phyloP scores from a whole-genome alignment of 1,140 invertebrate species.

The Paramacrobiotus metropolitanus region DNA sequence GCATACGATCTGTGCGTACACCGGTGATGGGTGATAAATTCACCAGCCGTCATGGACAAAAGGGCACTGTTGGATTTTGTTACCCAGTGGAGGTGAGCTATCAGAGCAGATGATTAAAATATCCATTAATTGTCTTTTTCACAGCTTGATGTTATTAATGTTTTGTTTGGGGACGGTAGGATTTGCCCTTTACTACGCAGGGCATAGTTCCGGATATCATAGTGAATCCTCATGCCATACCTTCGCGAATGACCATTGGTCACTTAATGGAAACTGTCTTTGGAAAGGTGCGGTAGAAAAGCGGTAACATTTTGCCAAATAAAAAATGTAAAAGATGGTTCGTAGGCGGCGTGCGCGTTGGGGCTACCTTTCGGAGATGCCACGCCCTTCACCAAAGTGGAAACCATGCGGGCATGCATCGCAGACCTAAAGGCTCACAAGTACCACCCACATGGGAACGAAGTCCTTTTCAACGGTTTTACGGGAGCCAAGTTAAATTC shows the following conservation, averaged over 20 bases:
- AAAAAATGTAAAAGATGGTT: too few relatives aligned
- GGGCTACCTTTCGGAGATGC: background rate
- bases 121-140: background rate
- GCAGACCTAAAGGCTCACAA: background rate
- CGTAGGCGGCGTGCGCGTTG: background rate
- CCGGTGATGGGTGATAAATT: conserved; percentile 28
- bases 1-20: conserved; percentile 16
- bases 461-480: conserved; percentile 2
- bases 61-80: conserved; percentile 19
- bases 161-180: conserved; percentile 13
- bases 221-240: conserved; percentile 27
- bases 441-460: background rate
- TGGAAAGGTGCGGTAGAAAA: background rate
- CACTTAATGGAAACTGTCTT: background rate
- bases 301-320: background rate
- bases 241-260: conserved; percentile 26
- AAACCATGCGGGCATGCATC: background rate
- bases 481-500: background rate
- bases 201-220: conserved; percentile 27
- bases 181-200: conserved; percentile 25
- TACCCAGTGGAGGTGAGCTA: background rate
- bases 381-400: background rate
- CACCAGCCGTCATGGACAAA: conserved; percentile 25
- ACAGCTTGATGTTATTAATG: background rate
- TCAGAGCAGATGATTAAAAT: background rate